phyloP scores from a whole-genome alignment of 2,113 vertebrate genomes.

The Xenopus borealis region DNA sequence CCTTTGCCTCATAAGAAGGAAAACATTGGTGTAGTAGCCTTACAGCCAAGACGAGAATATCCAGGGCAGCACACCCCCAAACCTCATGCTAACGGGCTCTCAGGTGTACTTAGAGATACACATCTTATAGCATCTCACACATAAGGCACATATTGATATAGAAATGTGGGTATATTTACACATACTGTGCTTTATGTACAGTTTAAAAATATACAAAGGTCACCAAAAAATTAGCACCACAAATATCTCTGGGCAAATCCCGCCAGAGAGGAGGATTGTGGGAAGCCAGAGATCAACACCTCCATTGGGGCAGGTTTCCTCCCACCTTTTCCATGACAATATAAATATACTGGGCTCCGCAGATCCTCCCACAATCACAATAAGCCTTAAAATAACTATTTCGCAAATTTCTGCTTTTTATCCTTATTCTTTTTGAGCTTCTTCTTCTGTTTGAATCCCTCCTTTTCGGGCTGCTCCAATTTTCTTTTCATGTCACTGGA shows the following conservation, averaged over 20 bases:
- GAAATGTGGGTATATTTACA: not conserved
- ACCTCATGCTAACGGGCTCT: too few species aligned
- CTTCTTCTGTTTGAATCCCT: slow-evolving; percentile 66
- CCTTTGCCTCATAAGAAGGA: too few species aligned
- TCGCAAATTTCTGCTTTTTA: slow-evolving; percentile 64
- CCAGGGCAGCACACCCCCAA: too few species aligned
- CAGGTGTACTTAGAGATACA: too few species aligned
- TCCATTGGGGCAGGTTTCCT: not conserved
- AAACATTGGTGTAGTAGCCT: too few species aligned
- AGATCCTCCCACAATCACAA: not conserved
- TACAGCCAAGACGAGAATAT: too few species aligned
- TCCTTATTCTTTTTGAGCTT: slow-evolving; percentile 79
- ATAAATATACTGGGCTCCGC: not conserved
- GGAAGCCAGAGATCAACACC: not conserved
- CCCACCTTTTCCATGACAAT: not conserved
- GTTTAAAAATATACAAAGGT: not conserved
- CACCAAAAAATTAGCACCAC: not conserved
- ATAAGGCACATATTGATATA: too few species aligned
- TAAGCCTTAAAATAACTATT: slow-evolving; percentile 21
- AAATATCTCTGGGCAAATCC: not conserved
- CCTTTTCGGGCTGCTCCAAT: slow-evolving; percentile 55
- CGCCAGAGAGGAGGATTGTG: not conserved
- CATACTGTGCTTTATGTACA: not conserved
- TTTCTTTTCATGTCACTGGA: slow-evolving; percentile 91
- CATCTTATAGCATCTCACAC: too few species aligned